Evolutionary conservation across 2,888 invertebrate species (phyloP).

Genomic region (Agrypnus murinus): DNA sequence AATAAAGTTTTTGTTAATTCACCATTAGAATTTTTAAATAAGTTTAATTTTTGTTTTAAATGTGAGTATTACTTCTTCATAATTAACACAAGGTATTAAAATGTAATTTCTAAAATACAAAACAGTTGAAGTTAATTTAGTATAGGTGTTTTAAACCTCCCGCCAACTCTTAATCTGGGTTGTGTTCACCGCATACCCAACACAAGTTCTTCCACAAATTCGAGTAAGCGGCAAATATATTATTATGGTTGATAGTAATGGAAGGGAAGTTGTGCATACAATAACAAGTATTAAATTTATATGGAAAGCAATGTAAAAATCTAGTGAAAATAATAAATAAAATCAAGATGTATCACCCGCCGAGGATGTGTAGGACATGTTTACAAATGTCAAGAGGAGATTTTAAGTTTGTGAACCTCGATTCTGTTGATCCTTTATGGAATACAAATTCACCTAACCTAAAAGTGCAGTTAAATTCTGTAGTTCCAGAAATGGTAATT

Average conservation of each 20-base stretch:
- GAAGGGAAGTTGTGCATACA: slow-evolving; percentile 22
- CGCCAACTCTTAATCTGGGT: background rate
- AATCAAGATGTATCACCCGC: slow-evolving; percentile 46
- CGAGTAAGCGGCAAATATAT: slow-evolving; percentile 29
- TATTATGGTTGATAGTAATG: background rate
- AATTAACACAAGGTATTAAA: too few species aligned
- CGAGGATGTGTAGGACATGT: slow-evolving; percentile 49
- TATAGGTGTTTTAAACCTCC: background rate
- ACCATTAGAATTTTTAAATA: too few species aligned
- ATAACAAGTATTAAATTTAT: slow-evolving; percentile 34
- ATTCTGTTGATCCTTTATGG: slow-evolving; percentile 48
- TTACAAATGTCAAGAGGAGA: slow-evolving; percentile 50
- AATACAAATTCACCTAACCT: slow-evolving; percentile 50
- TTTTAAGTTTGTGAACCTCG: slow-evolving; percentile 49
- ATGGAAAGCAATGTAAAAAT: slow-evolving; percentile 15
- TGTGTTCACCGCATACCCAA: slow-evolving; percentile 3
- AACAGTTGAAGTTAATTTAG: too few species aligned
- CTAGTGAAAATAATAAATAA: slow-evolving; percentile 29
- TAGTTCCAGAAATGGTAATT: slow-evolving; percentile 49
- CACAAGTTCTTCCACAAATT: background rate
- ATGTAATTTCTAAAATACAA: too few species aligned
- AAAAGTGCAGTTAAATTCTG: slow-evolving; percentile 42
- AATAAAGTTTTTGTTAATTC: too few species aligned
- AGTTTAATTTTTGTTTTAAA: too few species aligned
- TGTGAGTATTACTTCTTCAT: too few species aligned